Base-by-base conservation (phyloP, 2,113 vertebrate genomes). In the Mungos mungo region DNA sequence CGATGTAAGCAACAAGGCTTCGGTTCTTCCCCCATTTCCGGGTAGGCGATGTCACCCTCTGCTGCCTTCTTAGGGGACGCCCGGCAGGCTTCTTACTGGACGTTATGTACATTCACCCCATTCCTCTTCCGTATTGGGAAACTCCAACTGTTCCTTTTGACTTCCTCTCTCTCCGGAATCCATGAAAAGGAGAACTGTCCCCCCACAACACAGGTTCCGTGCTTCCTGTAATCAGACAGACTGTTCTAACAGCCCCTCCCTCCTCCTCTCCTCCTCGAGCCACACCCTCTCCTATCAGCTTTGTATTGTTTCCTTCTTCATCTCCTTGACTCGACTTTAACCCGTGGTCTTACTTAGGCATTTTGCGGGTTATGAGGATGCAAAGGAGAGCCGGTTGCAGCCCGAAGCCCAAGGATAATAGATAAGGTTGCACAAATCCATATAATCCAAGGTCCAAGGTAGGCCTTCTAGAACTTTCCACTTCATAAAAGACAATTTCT, bases 41-140 rank as follows among this genome's bases (percentile, higher is more conserved):
- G 14, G 2, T 0, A 16, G 3, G 7, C 9, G 8, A 5, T 3
- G 45, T 31, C 52, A 15, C 82, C 6, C 7, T 27, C 47, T 16
- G 52, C 81, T 47, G 1, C 14, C 47, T 31, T 23, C 45, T 52
- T 35, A 7, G 9, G 10, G 87, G 52, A 31, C 3, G 29, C 15
- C 57, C 19, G 3, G 10, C 11, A 11, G 1, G 29, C 38, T 63
- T 29, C 57, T 29, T 66, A 27, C 38, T 35, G 7, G 47, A 11
- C 45, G 0, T 0, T 13, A 1, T 3, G 0, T 38, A 5, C 0
- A 0, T 18, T 45, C 18, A 9, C 65, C 4, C 6, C 18, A 0
- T 2, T 9, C 8, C 5, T 29, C 3, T 16, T 65, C 71, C 19
- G 38, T 25, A 13, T 0, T 21, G 54, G 41, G 33, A 4, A 2